A percentile compares a stretch with the other conserved stretches of the same genome.
Evolutionary conservation across 2,797 vertebrate species (phyloP).

Genomic region (Pempheris klunzingeri): DNA sequence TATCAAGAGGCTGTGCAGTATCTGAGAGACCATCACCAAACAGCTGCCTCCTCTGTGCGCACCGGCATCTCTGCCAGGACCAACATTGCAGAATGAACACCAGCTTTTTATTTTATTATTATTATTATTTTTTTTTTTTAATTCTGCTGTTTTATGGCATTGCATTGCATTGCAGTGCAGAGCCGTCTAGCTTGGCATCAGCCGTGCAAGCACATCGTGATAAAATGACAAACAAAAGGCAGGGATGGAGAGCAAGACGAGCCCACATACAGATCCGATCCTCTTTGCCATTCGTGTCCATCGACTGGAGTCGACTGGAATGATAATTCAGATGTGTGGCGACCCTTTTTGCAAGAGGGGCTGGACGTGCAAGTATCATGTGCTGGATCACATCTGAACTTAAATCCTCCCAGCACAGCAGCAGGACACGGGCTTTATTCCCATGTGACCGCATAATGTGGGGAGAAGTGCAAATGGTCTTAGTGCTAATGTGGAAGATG

Average conservation of each 20-base stretch:
- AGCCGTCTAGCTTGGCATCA: not conserved
- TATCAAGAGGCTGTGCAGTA: constrained; percentile 35
- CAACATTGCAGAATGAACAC: not conserved
- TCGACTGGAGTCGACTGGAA: constrained; percentile 36
- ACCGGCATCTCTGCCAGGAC: not conserved
- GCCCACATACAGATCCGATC: constrained; percentile 5
- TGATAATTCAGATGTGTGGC: constrained; percentile 47
- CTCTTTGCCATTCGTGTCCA: not conserved
- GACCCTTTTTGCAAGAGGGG: not conserved
- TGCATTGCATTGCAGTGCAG: too few species aligned
- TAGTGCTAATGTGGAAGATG: constrained; percentile 23
- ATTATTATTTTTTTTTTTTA: too few species aligned
- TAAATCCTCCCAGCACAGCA: not conserved
- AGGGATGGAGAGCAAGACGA: not conserved
- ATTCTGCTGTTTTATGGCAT: not conserved
- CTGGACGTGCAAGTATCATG: constrained; percentile 8
- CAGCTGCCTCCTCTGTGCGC: constrained; percentile 15
- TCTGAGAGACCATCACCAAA: constrained; percentile 31
- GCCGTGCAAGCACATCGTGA: not conserved
- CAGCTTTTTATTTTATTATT: not conserved
- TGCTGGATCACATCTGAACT: constrained; percentile 6
- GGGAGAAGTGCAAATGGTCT: constrained; percentile 23
- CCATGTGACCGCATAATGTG: not conserved
- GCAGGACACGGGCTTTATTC: too few species aligned
- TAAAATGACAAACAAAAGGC: not conserved